Evolutionary conservation across 2,797 vertebrate genomes (phyloP).

Genomic region (Macropus fuliginosus): DNA sequence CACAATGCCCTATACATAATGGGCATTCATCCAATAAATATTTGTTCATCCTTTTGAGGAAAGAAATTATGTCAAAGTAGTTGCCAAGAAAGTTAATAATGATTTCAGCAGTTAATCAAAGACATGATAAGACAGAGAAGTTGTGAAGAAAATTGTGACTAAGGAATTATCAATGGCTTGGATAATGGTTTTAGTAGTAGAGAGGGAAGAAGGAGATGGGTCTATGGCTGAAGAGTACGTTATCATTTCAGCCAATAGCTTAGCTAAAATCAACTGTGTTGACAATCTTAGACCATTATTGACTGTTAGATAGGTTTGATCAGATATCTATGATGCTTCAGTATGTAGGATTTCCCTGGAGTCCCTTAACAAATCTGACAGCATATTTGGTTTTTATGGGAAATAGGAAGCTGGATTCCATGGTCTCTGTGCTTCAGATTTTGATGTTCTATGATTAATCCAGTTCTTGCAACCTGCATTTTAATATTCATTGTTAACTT

Average conservation of each 20-base stretch:
- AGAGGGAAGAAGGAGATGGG: background rate
- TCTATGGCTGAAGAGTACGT: background rate
- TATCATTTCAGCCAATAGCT: background rate
- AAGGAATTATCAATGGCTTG: background rate
- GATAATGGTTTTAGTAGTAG: background rate
- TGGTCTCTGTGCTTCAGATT: conserved; percentile 70
- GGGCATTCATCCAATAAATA: background rate
- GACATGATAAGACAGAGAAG: background rate
- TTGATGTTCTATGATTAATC: conserved; percentile 76
- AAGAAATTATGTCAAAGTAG: background rate
- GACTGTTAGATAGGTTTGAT: rapidly evolving
- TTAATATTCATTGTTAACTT: conserved; percentile 79
- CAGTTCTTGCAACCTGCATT: conserved; percentile 67
- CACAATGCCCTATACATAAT: background rate
- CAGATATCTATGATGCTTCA: background rate
- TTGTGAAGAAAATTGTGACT: background rate
- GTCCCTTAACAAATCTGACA: background rate
- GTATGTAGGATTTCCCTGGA: background rate
- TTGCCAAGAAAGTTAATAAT: conserved; percentile 16
- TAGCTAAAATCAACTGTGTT: conserved; percentile 13
- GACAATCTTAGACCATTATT: background rate
- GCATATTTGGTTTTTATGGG: conserved; percentile 60
- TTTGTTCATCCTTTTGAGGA: background rate
- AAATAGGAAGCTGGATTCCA: conserved; percentile 21
- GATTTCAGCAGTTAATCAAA: background rate